Conservation (phyloP, 2,888 invertebrate species). For the Pachliopta kotzebuea region DNA sequence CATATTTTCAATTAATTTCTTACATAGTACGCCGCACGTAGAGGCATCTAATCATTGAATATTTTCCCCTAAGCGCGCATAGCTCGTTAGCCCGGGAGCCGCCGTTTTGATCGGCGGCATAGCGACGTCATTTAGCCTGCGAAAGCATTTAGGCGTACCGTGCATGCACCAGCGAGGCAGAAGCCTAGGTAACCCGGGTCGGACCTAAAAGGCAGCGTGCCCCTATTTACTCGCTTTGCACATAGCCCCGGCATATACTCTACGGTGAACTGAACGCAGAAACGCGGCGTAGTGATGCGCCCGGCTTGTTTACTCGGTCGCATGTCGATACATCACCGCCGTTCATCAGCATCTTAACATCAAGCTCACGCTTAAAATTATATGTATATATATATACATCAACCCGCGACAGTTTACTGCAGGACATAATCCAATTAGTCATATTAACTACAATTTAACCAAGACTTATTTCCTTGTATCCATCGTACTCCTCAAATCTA, state of each 20-base stretch:
- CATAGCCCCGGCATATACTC: slow-evolving; percentile 52
- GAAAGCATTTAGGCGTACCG: slow-evolving; percentile 39
- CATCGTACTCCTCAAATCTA: too few relatives aligned
- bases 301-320: slow-evolving; percentile 13
- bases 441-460: too few relatives aligned
- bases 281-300: slow-evolving; percentile 44
- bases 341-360: too few relatives aligned
- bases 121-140: slow-evolving; percentile 39
- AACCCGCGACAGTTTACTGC: too few relatives aligned
- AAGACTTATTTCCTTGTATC: too few relatives aligned
- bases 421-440: too few relatives aligned
- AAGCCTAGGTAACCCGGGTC: slow-evolving; percentile 46
- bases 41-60: slow-evolving; percentile 29
- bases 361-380: too few relatives aligned
- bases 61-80: slow-evolving; percentile 27
- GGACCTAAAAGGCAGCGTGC: slow-evolving; percentile 62
- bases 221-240: slow-evolving; percentile 57
- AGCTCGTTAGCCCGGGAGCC: slow-evolving; percentile 22
- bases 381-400: too few relatives aligned
- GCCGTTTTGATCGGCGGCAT: slow-evolving; percentile 22
- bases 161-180: slow-evolving; percentile 35
- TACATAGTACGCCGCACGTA: slow-evolving; percentile 18
- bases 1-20: slow-evolving; percentile 27
- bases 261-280: slow-evolving; percentile 52
- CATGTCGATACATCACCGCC: too few relatives aligned